Base-by-base conservation (phyloP, 2,113 vertebrate species). In the Naja naja region DNA sequence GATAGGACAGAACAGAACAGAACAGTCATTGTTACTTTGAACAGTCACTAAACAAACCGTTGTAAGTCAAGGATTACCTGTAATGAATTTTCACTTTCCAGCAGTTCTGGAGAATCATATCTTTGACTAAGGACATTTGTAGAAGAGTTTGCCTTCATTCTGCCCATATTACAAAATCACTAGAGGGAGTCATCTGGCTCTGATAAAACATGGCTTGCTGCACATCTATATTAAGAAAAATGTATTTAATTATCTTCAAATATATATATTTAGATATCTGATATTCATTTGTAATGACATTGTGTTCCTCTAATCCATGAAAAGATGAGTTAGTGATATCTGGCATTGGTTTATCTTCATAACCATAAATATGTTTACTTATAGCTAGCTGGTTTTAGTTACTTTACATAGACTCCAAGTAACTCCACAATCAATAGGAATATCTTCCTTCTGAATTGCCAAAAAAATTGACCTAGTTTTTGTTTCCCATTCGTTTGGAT, bases 121-220 rank as follows among this genome's bases (percentile, higher is more conserved):
- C 53, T 56, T 55, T 81, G 14, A n/a, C 52, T 30, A 23, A 55
- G n/a, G n/a, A 20, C 52, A 34, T 52, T 55, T 88, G 8, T 5
- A 91, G 90, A 87, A 30, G 16, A 60, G 7, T 20, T 25, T 56
- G 22, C n/a, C 49, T 53, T 54, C 54, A 52, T 45, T 34, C 23
- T 52, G 4, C 10, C 20, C 18, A 64, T 87, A 64, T 52, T 10
- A 25, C 69, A 96, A 95, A 93, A 93, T 97, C 97, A 96, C 97
- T 97, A 98, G 97, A 96, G 96, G 97, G 96, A 96, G 97, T 94
- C 97, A 90, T 95, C 96, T 94, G 89, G 94, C 86, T 92, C 60
- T 90, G 49, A 92, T 5, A 52, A 64, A 8, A n/a, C 39, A 92
- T 43, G 27, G 45, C 2, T 49, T 25, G 53, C 10, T 69, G 30